Evolutionary conservation across 2,888 invertebrate genomes (phyloP), one percentile per base, ranked within the genome.

Genomic region (Drosophila meridionalis): DNA sequence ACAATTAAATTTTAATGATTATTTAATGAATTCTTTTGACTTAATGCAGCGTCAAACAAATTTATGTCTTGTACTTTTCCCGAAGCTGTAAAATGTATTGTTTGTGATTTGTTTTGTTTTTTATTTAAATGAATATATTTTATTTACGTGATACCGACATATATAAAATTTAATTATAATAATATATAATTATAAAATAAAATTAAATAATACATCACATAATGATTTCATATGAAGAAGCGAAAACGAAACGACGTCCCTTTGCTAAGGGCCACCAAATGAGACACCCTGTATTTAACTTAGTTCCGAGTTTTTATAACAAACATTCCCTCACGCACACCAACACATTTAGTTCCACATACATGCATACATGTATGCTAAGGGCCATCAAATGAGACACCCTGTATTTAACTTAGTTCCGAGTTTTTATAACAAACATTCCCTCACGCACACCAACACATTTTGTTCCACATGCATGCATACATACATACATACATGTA

Each of bases 341-440:
- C 11, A 34, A 4, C 20, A 20, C 6, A 52, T 34, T 20, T 0
- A 32, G 3, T 11, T 9, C 20, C 20, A 34, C 34, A 20, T 8
- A 32, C 32, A 50, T 2, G 9, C n/a, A n/a, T n/a, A n/a, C n/a
- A n/a, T n/a, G n/a, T n/a, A n/a, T 4, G 26, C 5, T 6, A 28
- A 32, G 4, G 2, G 8, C 30, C 4, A 50, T n/a, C 1, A 34
- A 52, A 34, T 7, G 6, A 3, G 50, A 34, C 50, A 52, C 34
- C 50, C 50, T 52, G 34, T 52, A 34, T 20, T 11, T 20, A 52
- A 50, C 4, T n/a, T 50, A 20, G 32, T 50, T 50, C 50, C 50
- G 50, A 50, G 4, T n/a, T 50, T 50, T 32, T 6, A 3, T 50
- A 9, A 32, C 48, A 30, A 14, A 32, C 50, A 20, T 32, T 50